phyloP scores from a whole-genome alignment of 2,797 vertebrate species.

The Scleropages formosus region DNA sequence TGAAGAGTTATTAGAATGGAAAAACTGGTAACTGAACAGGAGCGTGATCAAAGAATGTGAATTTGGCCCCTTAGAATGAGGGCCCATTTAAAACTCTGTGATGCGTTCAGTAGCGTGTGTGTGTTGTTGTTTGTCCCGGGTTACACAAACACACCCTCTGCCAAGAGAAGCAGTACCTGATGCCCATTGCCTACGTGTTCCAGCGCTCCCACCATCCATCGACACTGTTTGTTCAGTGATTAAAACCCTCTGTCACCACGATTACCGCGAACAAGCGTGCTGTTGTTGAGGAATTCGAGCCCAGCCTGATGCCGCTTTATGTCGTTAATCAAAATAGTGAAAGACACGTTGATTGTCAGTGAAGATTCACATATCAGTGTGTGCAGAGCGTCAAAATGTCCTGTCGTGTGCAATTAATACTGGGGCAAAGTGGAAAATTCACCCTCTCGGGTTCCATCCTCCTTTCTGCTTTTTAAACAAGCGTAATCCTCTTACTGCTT shows the following conservation, averaged over 20 bases:
- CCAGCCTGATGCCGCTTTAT: background rate
- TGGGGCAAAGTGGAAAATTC: no score
- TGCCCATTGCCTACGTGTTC: conserved; percentile 47
- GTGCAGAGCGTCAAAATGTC: no score
- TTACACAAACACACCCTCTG: conserved; percentile 53
- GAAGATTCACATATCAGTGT: no score
- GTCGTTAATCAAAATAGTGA: background rate
- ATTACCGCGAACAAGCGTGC: conserved; percentile 1
- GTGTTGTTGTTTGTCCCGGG: background rate
- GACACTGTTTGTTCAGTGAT: conserved; percentile 27
- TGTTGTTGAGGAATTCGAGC: background rate
- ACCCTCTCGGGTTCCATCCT: no score
- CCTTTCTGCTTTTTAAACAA: no score
- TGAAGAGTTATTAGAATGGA: conserved; percentile 47
- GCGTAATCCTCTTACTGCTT: no score
- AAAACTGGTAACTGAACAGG: conserved; percentile 32
- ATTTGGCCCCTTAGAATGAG: conserved; percentile 14
- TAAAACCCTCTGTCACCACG: conserved; percentile 13
- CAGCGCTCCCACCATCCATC: conserved; percentile 41
- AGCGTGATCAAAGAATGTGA: conserved; percentile 30
- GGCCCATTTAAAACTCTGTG: conserved; percentile 5
- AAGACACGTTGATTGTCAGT: no score
- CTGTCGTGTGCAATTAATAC: no score
- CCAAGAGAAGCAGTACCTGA: conserved; percentile 50
- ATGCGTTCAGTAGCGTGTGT: conserved; percentile 11